Base-by-base conservation (phyloP, 2,888 invertebrate genomes). In the Microplitis deprimator region DNA sequence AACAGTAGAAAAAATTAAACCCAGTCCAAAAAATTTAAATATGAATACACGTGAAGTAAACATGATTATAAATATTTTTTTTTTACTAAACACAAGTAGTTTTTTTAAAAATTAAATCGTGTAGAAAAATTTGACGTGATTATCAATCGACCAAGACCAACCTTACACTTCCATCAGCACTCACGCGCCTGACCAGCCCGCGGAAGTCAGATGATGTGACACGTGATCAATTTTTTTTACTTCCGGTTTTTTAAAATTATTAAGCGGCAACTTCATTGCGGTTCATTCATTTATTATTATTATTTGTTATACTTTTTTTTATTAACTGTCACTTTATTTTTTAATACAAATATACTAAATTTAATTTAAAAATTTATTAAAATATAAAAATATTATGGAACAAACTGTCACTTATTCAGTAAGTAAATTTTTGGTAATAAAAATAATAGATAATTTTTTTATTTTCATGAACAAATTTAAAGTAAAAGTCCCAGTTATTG, bases 181-280 rank as follows among this genome's bases (percentile, higher is more conserved):
- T 77, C 81, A 78, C 84, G 84, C 87, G 86, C 85, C 87, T 87
- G 85, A 85, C 83, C 80, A 79, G 69, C 77, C 79, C 76, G 75
- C 76, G 77, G 40, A 78, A 79, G 85, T 85, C 85, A 85, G 85
- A 84, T 84, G 86, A 85, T 65, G 65, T 17, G 40, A 81, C 80
- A 81, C 80, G 81, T 79, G 82, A 81, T 61, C 6, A 64, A 38
- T 73, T 40, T 68, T 40, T 68, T 40, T 17, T 16, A 78, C 77
- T 68, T 70, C 40, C 62, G 61, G 70, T 39, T 16, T 67, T 73
- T 67, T 4, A n/a, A 73, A 73, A 40, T 39, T 13, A 7, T 6
- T 38, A 38, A 59, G 50, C 62, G 41, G 50, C 61, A 29, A 62
- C 68, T n/a, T 64, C 61, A 29, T 41, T 60, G 41, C 6, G 29